These are phyloP conservation scores for Aplocera efformata DNA, from an alignment of 2,888 invertebrate species.

Conservation along the genomic window DNA sequence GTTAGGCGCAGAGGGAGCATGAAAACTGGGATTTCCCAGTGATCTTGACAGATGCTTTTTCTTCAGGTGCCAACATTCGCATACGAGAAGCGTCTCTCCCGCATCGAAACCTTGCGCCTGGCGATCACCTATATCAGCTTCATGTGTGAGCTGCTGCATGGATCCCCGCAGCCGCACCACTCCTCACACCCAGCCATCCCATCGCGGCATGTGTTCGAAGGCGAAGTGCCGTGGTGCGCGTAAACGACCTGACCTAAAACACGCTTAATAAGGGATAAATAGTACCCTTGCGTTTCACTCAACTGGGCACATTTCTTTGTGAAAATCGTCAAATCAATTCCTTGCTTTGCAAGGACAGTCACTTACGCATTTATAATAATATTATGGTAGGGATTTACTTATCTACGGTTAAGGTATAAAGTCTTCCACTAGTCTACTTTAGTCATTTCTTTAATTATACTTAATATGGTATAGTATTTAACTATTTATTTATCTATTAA, in stretches of 20 bases:
- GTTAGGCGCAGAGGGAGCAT: no score
- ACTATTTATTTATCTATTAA: no score
- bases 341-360: no score
- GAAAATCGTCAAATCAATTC: no score
- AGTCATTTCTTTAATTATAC: no score
- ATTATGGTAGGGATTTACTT: no score
- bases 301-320: no score
- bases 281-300: no score
- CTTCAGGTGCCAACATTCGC: conserved; percentile 94
- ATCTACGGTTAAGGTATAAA: neutral
- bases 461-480: no score
- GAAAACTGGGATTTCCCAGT: no score
- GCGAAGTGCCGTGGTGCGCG: conserved; percentile 74
- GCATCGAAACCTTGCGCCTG: conserved; percentile 95
- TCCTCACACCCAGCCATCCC: conserved; percentile 50
- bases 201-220: conserved; percentile 67
- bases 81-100: conserved; percentile 96
- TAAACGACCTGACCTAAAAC: conserved; percentile 27
- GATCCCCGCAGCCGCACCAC: conserved; percentile 77
- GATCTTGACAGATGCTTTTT: neutral
- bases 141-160: conserved; percentile 94
- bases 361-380: no score
- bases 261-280: no score
- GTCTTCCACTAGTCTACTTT: conserved; percentile 22
- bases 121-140: conserved; percentile 98